These are phyloP conservation scores for Myotis yumanensis DNA, from an alignment of 2,113 vertebrate genomes.

Conservation along the genomic window DNA sequence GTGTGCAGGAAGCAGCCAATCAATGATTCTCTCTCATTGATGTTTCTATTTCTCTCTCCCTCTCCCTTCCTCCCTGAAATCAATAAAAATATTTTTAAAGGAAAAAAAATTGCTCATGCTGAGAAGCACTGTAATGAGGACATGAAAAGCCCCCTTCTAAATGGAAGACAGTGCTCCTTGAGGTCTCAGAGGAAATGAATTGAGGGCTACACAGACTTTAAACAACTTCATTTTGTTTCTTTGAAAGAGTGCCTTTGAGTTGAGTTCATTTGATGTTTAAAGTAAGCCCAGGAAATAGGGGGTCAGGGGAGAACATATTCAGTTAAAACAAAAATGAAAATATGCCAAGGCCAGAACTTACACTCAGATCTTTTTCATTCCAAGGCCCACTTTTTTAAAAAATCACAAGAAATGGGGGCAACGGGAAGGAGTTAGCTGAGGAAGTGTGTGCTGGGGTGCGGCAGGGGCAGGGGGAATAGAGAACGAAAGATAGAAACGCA, in stretches of 20 bases:
- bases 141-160: background rate
- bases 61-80: too few relatives aligned
- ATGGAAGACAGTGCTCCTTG: background rate
- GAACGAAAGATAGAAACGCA: background rate
- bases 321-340: conserved; percentile 23
- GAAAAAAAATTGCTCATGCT: background rate
- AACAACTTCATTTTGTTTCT: background rate
- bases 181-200: background rate
- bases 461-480: background rate
- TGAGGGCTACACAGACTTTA: background rate
- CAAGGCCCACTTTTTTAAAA: background rate
- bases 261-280: conserved; percentile 6
- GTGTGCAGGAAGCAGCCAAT: too few relatives aligned
- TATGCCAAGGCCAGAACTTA: background rate
- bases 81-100: too few relatives aligned
- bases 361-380: background rate
- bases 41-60: too few relatives aligned
- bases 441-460: fast-evolving
- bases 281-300: background rate
- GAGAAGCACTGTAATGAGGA: too few relatives aligned
- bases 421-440: background rate
- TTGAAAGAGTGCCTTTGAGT: background rate
- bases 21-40: too few relatives aligned
- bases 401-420: background rate
- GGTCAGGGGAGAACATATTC: fast-evolving